These are phyloP conservation scores for Leuctra nigra DNA, from an alignment of 2,888 invertebrate genomes.

Conservation along the genomic window DNA sequence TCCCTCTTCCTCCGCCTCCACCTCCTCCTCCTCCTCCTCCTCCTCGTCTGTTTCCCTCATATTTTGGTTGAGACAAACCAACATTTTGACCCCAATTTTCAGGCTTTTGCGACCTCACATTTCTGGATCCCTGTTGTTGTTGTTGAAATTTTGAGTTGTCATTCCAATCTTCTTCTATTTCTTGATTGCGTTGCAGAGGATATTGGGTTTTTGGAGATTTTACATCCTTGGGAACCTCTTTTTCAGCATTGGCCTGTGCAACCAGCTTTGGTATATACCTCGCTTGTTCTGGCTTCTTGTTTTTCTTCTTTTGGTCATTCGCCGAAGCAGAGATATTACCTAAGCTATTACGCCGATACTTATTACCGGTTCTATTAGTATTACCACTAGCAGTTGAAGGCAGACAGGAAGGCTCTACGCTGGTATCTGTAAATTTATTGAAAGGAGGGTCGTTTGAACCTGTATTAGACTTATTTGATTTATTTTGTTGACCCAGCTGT, in stretches of 20 bases:
- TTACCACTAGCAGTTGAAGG: constrained; percentile 18
- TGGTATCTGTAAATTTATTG: constrained; percentile 34
- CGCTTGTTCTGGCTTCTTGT: constrained; percentile 49
- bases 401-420: constrained; percentile 35
- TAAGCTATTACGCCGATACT: constrained; percentile 26
- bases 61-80: constrained; percentile 9
- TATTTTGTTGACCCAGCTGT: constrained; percentile 20
- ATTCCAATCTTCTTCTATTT: constrained; percentile 25
- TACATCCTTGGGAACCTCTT: constrained; percentile 35
- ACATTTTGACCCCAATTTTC: constrained; percentile 19
- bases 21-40: constrained; percentile 9
- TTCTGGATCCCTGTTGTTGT: constrained; percentile 1
- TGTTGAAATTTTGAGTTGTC: constrained; percentile 7
- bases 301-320: constrained; percentile 35
- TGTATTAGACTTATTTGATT: constrained; percentile 11
- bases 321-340: constrained; percentile 13
- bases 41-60: constrained; percentile 14
- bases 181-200: not conserved
- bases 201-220: constrained; percentile 20
- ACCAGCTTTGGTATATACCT: constrained; percentile 47
- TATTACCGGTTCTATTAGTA: constrained; percentile 30
- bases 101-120: constrained; percentile 6
- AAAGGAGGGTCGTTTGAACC: constrained; percentile 24
- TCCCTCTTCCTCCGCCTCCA: constrained; percentile 12
- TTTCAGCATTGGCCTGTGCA: constrained; percentile 41